Percentiles rank a stretch among this genome's conserved stretches.
These are phyloP conservation scores for Rousettus madagascariensis DNA, from an alignment of 2,797 vertebrate species.

Conservation along the genomic window DNA sequence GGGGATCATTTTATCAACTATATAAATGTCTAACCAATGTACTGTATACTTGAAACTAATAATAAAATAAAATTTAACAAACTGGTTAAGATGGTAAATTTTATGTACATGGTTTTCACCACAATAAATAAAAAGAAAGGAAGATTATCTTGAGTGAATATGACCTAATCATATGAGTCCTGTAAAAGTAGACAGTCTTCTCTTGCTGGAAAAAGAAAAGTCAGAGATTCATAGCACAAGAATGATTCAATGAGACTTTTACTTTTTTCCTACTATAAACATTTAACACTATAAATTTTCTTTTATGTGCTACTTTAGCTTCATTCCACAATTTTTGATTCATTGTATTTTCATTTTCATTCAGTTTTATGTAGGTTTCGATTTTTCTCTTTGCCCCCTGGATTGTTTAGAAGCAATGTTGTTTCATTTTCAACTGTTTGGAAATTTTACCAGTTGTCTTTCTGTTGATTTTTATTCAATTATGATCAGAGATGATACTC, in stretches of 20 bases:
- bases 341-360: background rate
- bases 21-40: too few relatives aligned
- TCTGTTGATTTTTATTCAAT: constrained; percentile 5
- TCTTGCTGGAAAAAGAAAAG: background rate
- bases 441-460: background rate
- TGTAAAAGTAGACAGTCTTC: background rate
- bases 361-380: background rate
- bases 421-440: background rate
- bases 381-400: background rate
- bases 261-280: background rate
- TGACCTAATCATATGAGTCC: background rate
- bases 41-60: too few relatives aligned
- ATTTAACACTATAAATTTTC: background rate
- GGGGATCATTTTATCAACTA: too few relatives aligned
- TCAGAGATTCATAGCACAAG: constrained; percentile 2
- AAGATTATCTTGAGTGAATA: background rate
- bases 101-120: background rate
- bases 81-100: background rate
- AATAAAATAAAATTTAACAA: background rate
- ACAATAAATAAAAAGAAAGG: background rate
- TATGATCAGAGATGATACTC: background rate
- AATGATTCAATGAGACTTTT: background rate
- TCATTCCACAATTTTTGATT: background rate
- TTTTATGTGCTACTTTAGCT: background rate
- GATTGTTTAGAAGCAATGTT: background rate